phyloP scores from a whole-genome alignment of 1,140 invertebrate genomes.

The Drosophila gunungcola region DNA sequence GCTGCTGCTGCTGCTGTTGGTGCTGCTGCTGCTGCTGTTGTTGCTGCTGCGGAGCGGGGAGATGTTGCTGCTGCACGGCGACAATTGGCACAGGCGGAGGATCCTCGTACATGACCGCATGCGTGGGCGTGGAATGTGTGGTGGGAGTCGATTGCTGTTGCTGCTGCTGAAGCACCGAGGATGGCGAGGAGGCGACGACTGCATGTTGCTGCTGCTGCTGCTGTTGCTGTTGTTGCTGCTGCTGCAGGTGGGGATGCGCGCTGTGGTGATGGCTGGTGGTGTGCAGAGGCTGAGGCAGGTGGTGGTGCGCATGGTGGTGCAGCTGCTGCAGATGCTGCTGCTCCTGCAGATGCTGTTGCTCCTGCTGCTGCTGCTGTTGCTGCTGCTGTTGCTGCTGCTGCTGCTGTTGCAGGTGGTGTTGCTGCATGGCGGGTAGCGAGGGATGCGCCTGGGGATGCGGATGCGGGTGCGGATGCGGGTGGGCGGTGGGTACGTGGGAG shows the following conservation, averaged over 20 bases:
- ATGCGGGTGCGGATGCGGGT: conserved; percentile 56
- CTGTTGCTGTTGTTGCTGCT: conserved; percentile 23
- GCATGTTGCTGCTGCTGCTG: conserved; percentile 71
- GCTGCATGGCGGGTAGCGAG: conserved; percentile 56
- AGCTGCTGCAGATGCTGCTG: conserved; percentile 68
- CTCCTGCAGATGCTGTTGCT: conserved; percentile 62
- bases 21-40: conserved; percentile 69
- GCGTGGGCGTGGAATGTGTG: conserved; percentile 84
- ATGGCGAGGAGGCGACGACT: conserved; percentile 63
- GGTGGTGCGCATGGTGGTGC: conserved; percentile 75
- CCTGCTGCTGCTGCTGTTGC: conserved; percentile 48
- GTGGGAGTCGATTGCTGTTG: conserved; percentile 70
- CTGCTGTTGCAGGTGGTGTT: conserved; percentile 67
- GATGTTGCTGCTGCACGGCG: conserved; percentile 72
- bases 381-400: conserved; percentile 55
- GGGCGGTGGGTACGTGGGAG: conserved; percentile 61
- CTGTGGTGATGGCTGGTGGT: conserved; percentile 62
- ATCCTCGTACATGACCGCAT: conserved; percentile 84
- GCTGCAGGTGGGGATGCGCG: conserved; percentile 57
- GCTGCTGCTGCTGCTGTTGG: conserved; percentile 62
- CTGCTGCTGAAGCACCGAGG: conserved; percentile 66
- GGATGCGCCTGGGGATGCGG: conserved; percentile 57
- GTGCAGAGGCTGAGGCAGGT: conserved; percentile 71
- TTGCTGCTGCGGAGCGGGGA: conserved; percentile 66
- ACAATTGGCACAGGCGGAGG: conserved; percentile 79